phyloP scores from a whole-genome alignment of 2,888 invertebrate genomes.

The Yponomeuta sedellus region DNA sequence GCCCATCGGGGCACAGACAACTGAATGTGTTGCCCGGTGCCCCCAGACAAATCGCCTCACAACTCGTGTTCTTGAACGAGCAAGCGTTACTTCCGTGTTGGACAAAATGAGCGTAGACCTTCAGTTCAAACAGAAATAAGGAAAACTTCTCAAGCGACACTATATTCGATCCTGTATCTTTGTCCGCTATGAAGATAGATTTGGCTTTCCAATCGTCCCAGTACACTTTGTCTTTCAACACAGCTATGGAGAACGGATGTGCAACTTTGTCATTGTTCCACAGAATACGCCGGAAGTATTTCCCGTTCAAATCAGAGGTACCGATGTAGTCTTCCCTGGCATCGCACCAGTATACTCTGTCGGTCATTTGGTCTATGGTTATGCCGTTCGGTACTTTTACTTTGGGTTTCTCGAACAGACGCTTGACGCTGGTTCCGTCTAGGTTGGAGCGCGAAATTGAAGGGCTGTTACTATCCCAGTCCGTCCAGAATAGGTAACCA shows the following conservation, averaged over 20 bases:
- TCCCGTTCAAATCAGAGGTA: constrained; percentile 84
- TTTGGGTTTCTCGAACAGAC: constrained; percentile 78
- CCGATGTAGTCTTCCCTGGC: constrained; percentile 89
- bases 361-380: constrained; percentile 87
- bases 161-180: constrained; percentile 81
- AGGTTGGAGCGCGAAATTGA: constrained; percentile 87
- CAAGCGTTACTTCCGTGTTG: constrained; percentile 87
- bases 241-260: constrained; percentile 91
- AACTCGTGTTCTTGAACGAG: constrained; percentile 73
- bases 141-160: constrained; percentile 78
- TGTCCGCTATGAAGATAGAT: constrained; percentile 87
- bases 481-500: constrained; percentile 90
- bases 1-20: constrained; percentile 90
- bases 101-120: constrained; percentile 83
- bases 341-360: constrained; percentile 92
- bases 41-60: constrained; percentile 87
- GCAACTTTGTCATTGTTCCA: constrained; percentile 80
- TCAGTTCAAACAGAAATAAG: constrained; percentile 88
- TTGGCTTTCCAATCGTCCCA: constrained; percentile 94
- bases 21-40: constrained; percentile 80
- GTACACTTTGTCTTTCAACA: constrained; percentile 89
- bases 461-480: constrained; percentile 88
- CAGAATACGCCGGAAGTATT: constrained; percentile 80
- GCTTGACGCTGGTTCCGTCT: constrained; percentile 83
- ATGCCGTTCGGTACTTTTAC: constrained; percentile 93